These are phyloP conservation scores for Forpus xanthops DNA, from an alignment of 2,797 vertebrate genomes.

Conservation along the genomic window DNA sequence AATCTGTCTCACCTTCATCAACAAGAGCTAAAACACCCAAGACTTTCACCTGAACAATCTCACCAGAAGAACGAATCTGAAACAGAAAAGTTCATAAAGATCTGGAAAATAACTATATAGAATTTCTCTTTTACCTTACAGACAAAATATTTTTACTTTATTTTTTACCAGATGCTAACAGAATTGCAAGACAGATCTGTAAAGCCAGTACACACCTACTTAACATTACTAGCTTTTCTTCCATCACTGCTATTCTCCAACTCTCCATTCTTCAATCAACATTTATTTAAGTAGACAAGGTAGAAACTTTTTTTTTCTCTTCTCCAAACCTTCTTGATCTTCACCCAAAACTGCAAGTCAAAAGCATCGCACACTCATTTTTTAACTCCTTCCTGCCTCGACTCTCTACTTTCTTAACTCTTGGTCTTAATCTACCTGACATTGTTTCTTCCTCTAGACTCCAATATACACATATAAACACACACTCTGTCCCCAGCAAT, in stretches of 20 bases:
- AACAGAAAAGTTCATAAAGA: constrained; percentile 31
- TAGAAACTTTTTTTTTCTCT: not conserved
- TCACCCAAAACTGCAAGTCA: not conserved
- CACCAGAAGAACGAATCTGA: constrained; percentile 86
- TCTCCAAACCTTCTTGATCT: not conserved
- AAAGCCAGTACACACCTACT: not conserved
- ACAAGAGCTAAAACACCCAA: constrained; percentile 91
- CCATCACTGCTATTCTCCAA: not conserved
- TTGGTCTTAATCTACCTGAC: not conserved
- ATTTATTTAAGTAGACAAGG: not conserved
- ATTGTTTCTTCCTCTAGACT: not conserved
- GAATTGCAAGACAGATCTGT: not conserved
- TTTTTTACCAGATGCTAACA: not conserved
- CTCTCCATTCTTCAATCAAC: not conserved
- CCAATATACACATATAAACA: not conserved
- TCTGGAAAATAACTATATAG: not conserved
- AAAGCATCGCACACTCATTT: not conserved
- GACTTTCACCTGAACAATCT: constrained; percentile 91
- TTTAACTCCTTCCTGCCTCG: not conserved
- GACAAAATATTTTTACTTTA: not conserved
- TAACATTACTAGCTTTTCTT: not conserved
- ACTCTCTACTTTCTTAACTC: not conserved
- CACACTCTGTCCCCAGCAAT: not conserved
- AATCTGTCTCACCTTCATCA: constrained; percentile 94
- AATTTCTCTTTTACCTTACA: not conserved